Evolutionary conservation across 2,888 invertebrate genomes (phyloP), one percentile per base, ranked within the genome.

Genomic region (Zygothrica quintamaculata): DNA sequence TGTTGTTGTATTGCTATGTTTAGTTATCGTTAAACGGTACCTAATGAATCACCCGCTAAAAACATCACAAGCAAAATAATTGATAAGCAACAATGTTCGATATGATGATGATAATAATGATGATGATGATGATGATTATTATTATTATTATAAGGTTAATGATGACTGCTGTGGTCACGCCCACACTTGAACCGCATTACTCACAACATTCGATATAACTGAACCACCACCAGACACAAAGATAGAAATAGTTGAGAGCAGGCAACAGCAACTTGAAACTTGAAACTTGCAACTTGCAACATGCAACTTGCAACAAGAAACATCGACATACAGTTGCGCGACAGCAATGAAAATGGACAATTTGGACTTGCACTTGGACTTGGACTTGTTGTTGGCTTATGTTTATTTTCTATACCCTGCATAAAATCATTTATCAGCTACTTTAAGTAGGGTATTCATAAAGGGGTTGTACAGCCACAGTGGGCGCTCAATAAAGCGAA

Each of bases 131-230:
- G n/a, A n/a, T n/a, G n/a, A n/a, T n/a, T n/a, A n/a, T n/a, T n/a
- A n/a, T n/a, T 67, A 66, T 51, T 46, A 73, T 69, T 50, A 50
- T 48, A 64, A 22, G 2, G 2, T 3, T 22, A 5, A 47, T 69
- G 71, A 56, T 70, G 67, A 71, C 40, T 26, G 52, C 50, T 33
- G n/a, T 5, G 15, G 67, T 9, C 74, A 60, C 70, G 68, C 70
- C 74, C 56, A 70, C 70, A 73, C 70, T 70, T 60, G 22, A 70
- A 46, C 16, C 50, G 44, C 53, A 73, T 70, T 70, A 70, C 70
- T 70, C 74, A 70, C 66, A 39, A 50, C 25, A 46, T 48, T 43
- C 29, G 5, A 22, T 22, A 22, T 5, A 22, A 22, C 18, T 22
- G 18, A 22, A 22, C 18, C 2, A 5, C 18, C n/a, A n/a, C 18